These are phyloP conservation scores for Agriopis leucophaearia DNA, from an alignment of 2,888 invertebrate species.

Conservation along the genomic window DNA sequence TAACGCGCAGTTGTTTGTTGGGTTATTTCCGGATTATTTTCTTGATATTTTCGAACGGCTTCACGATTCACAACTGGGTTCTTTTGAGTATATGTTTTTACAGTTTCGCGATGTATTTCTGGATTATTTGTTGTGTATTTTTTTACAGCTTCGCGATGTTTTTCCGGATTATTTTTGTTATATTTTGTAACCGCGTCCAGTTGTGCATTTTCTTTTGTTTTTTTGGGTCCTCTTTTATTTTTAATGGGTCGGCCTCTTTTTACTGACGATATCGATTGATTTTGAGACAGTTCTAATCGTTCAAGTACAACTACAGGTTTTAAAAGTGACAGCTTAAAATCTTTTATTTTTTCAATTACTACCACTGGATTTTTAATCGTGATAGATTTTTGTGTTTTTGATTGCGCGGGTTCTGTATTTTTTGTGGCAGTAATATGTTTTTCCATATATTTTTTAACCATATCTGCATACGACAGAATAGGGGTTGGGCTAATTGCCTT, in stretches of 20 bases:
- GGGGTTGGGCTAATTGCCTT: background rate
- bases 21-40: background rate
- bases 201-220: background rate
- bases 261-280: background rate
- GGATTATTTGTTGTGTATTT: background rate
- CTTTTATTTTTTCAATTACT: background rate
- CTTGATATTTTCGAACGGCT: background rate
- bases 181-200: background rate
- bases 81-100: background rate
- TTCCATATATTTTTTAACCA: background rate
- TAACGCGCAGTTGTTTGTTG: background rate
- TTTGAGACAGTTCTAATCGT: background rate
- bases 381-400: background rate
- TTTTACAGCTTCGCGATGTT: background rate
- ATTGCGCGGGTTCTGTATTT: background rate
- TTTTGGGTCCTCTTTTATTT: background rate
- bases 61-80: background rate
- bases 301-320: background rate
- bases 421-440: background rate
- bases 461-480: background rate
- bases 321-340: background rate
- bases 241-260: background rate
- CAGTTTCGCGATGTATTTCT: background rate
- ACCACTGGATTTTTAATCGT: background rate
- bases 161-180: background rate